Evolutionary conservation across 2,888 invertebrate species (phyloP).

Genomic region (Ormyrus pomaceus): DNA sequence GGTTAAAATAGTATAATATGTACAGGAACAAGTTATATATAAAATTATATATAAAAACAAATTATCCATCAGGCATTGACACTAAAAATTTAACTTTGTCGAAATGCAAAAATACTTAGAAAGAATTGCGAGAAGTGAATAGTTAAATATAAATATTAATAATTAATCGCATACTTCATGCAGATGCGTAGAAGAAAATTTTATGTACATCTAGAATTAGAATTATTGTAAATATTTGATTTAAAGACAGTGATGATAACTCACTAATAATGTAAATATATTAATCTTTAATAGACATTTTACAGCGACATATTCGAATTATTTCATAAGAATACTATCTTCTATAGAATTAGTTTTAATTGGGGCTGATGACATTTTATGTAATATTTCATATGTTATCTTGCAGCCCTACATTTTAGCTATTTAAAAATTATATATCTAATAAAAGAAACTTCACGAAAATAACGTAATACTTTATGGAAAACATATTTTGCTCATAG

Average conservation of each 20-base stretch:
- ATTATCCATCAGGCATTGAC: constrained; percentile 35
- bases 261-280: constrained; percentile 48
- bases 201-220: constrained; percentile 49
- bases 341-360: constrained; percentile 28
- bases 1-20: constrained; percentile 35
- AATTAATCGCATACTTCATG: constrained; percentile 29
- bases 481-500: constrained; percentile 24
- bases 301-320: constrained; percentile 44
- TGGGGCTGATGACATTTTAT: constrained; percentile 30
- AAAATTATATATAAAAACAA: constrained; percentile 30
- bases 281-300: constrained; percentile 30
- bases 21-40: constrained; percentile 48
- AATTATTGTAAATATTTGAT: constrained; percentile 49
- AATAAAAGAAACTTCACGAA: constrained; percentile 29
- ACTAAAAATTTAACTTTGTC: constrained; percentile 26
- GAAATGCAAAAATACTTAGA: constrained; percentile 42
- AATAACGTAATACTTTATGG: constrained; percentile 14
- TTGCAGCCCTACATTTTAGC: constrained; percentile 8
- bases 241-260: constrained; percentile 21
- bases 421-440: constrained; percentile 34
- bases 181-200: constrained; percentile 30
- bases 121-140: constrained; percentile 37
- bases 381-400: constrained; percentile 49
- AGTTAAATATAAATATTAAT: constrained; percentile 40
- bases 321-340: constrained; percentile 2